These are phyloP conservation scores for Kuschelorhynchus macadamiae DNA, from an alignment of 2,888 invertebrate genomes.

Conservation along the genomic window DNA sequence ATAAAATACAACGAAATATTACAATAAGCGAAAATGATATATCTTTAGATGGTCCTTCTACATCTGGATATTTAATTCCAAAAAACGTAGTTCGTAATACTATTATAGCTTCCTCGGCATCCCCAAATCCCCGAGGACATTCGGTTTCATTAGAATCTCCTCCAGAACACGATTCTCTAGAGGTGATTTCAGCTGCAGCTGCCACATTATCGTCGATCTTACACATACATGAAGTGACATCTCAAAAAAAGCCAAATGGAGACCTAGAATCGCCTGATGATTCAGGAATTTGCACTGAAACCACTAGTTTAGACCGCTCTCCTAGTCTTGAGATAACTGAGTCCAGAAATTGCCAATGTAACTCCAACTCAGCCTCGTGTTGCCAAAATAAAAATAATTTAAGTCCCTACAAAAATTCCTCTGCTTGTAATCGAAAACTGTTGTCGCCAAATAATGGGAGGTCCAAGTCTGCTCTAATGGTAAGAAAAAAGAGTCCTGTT, in stretches of 20 bases:
- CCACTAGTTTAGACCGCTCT: conserved; percentile 78
- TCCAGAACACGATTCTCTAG: conserved; percentile 70
- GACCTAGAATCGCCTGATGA: conserved; percentile 70
- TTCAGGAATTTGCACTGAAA: conserved; percentile 82
- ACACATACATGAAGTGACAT: conserved; percentile 67
- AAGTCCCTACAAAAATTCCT: conserved; percentile 6
- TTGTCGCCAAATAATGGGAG: conserved; percentile 8
- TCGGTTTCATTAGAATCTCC: conserved; percentile 66
- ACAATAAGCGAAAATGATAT: conserved; percentile 58
- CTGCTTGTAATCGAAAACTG: background rate
- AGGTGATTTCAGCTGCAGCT: conserved; percentile 76
- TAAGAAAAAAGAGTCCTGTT: conserved; percentile 21
- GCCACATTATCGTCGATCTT: conserved; percentile 75
- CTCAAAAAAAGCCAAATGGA: conserved; percentile 64
- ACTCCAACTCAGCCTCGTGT: conserved; percentile 10
- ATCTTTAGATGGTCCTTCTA: conserved; percentile 71
- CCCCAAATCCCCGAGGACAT: conserved; percentile 35
- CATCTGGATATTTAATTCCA: conserved; percentile 76
- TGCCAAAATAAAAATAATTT: conserved; percentile 19
- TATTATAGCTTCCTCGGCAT: conserved; percentile 68
- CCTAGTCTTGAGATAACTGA: conserved; percentile 72
- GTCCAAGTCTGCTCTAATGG: conserved; percentile 12
- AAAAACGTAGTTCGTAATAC: conserved; percentile 75
- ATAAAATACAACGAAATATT: conserved; percentile 59
- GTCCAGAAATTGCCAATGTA: conserved; percentile 41